Base-by-base conservation (phyloP, 2,888 invertebrate species). In the Spatulosminthurus flaviceps region DNA sequence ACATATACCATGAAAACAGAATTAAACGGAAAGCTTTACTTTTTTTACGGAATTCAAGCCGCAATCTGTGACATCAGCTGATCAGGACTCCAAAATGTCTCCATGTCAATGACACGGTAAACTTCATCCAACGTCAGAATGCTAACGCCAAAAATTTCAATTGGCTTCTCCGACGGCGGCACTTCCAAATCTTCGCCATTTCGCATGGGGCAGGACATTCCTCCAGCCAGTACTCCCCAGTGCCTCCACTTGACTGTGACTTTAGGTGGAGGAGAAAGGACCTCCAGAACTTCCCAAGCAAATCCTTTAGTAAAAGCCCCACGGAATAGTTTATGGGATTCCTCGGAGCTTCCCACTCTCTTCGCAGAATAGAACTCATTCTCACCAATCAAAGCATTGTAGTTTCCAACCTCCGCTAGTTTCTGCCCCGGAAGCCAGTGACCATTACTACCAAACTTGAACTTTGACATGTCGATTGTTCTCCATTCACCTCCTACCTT, bases 171-270 rank as follows among this genome's bases (percentile, higher is more conserved):
- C 22, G 43, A 67, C 4, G 79, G 64, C 7, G 16, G 16, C 4
- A n/a, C 64, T 34, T 69, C 24, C 41, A 78, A n/a, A 21, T 69
- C 78, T 16, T 80, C 42, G 0, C 81, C 82, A 34, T 51, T 79
- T 22, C 82, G 34, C 79, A 81, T 79, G 0, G 82, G 82, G 21
- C 83, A 82, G 28, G 72, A 79, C 80, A 84, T 85, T 7, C 81
- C 76, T 1, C 86, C 86, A 7, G 82, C 83, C 79, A 85, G 86
- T 0, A 76, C 81, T 0, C 86, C 87, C 86, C 86, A 87, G 79
- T 87, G 87, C n/a, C 87, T 80, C 86, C 87, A 87, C 24, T 85
- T 86, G 71, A 87, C 87, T 0, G 83, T 77, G 2, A 86, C 85
- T n/a, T 78, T 82, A 19, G 87, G 87, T 29, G 87, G 86, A 61